phyloP scores from a whole-genome alignment of 2,888 invertebrate species.

The Drosophila nr. perissopoda region DNA sequence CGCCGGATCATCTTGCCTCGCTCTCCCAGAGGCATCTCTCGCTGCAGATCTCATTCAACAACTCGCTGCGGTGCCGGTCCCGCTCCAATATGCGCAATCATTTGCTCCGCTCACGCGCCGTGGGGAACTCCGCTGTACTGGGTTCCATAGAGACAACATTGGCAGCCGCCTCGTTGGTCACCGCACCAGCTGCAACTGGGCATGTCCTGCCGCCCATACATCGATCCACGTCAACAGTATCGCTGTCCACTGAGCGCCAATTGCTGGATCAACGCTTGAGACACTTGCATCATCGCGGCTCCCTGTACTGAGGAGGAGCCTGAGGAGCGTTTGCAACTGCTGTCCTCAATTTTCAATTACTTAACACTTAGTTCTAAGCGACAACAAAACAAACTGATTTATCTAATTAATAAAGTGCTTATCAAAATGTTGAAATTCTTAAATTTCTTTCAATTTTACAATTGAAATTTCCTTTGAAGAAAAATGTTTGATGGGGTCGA shows the following conservation, averaged over 20 bases:
- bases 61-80: slow-evolving; percentile 73
- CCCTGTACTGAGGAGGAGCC: slow-evolving; percentile 68
- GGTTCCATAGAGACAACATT: slow-evolving; percentile 48
- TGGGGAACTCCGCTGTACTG: slow-evolving; percentile 59
- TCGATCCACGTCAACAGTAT: slow-evolving; percentile 78
- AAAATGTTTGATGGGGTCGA: background rate
- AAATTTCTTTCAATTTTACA: too few species aligned
- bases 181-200: slow-evolving; percentile 7
- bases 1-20: slow-evolving; percentile 83
- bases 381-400: slow-evolving; percentile 55
- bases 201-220: slow-evolving; percentile 75
- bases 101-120: slow-evolving; percentile 79
- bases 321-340: slow-evolving; percentile 41
- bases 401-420: slow-evolving; percentile 47
- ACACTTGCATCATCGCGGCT: slow-evolving; percentile 82
- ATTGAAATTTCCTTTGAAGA: background rate
- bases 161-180: slow-evolving; percentile 12
- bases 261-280: slow-evolving; percentile 75
- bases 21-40: slow-evolving; percentile 84
- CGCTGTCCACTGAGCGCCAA: slow-evolving; percentile 75
- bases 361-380: slow-evolving; percentile 47
- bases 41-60: slow-evolving; percentile 83
- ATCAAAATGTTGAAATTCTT: slow-evolving; percentile 21
- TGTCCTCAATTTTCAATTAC: slow-evolving; percentile 29
- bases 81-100: slow-evolving; percentile 81